Conservation (phyloP, 2,888 invertebrate genomes). For the Diadegma fenestrale region DNA sequence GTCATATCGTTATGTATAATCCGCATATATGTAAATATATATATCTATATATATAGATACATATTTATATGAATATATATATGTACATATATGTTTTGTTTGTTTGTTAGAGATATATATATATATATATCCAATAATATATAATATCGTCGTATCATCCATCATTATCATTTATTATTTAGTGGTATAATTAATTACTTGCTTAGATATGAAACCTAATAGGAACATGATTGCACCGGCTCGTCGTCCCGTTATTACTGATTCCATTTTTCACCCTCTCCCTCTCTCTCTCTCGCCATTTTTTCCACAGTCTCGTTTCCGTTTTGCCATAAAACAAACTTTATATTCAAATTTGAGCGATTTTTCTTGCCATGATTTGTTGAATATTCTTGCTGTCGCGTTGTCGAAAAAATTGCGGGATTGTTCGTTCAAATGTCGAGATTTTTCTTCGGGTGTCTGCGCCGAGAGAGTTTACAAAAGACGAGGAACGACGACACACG, state of each 20-base stretch:
- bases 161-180: constrained; percentile 84
- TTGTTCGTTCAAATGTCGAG: constrained; percentile 3
- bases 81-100: constrained; percentile 69
- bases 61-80: constrained; percentile 78
- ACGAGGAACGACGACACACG: constrained; percentile 73
- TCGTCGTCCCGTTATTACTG: constrained; percentile 77
- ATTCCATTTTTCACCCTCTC: constrained; percentile 64
- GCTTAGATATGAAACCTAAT: constrained; percentile 86
- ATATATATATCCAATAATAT: constrained; percentile 83
- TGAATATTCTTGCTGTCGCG: neutral
- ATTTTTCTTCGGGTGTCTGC: constrained; percentile 73
- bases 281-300: constrained; percentile 57
- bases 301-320: constrained; percentile 4
- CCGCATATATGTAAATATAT: constrained; percentile 71
- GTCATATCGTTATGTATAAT: constrained; percentile 80
- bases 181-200: constrained; percentile 84
- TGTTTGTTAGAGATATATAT: constrained; percentile 64
- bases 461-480: constrained; percentile 76
- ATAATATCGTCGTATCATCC: constrained; percentile 84
- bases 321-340: constrained; percentile 22
- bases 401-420: neutral
- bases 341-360: neutral
- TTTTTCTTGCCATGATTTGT: neutral
- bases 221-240: constrained; percentile 85
- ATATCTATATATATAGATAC: constrained; percentile 78